phyloP scores from a whole-genome alignment of 2,113 vertebrate species.

The Antechinus stuartii region DNA sequence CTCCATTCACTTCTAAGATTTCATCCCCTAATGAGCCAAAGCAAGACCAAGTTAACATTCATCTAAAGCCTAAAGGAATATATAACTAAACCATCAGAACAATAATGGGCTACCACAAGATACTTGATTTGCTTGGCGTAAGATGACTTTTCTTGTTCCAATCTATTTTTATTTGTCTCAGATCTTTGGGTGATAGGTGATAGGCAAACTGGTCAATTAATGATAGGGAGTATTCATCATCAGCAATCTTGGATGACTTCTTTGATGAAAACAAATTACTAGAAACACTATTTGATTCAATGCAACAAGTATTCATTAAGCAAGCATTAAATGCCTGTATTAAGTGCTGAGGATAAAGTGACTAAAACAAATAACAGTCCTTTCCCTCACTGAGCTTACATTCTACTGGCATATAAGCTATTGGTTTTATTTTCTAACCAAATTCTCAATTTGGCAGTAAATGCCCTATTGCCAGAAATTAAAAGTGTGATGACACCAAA shows the following conservation, averaged over 20 bases:
- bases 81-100: not conserved
- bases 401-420: not conserved
- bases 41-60: conserved; percentile 62
- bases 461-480: not conserved
- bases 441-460: conserved; percentile 45
- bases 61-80: conserved; percentile 18
- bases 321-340: not conserved
- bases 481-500: conserved; percentile 5
- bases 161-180: conserved; percentile 63
- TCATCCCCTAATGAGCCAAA: conserved; percentile 90
- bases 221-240: too few relatives aligned
- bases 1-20: conserved; percentile 96
- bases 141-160: conserved; percentile 58
- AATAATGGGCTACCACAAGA: not conserved
- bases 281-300: conserved; percentile 27
- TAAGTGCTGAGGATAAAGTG: not conserved
- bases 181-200: conserved; percentile 13
- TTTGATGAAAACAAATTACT: conserved; percentile 56
- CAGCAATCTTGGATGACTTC: conserved; percentile 49
- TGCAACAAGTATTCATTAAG: not conserved
- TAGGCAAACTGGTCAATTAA: too few relatives aligned
- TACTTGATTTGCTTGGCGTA: conserved; percentile 42
- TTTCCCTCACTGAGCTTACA: not conserved
- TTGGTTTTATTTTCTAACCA: conserved; percentile 42
- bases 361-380: not conserved